Conservation (phyloP, 1,140 invertebrate species). For the Temnothorax longispinosus region DNA sequence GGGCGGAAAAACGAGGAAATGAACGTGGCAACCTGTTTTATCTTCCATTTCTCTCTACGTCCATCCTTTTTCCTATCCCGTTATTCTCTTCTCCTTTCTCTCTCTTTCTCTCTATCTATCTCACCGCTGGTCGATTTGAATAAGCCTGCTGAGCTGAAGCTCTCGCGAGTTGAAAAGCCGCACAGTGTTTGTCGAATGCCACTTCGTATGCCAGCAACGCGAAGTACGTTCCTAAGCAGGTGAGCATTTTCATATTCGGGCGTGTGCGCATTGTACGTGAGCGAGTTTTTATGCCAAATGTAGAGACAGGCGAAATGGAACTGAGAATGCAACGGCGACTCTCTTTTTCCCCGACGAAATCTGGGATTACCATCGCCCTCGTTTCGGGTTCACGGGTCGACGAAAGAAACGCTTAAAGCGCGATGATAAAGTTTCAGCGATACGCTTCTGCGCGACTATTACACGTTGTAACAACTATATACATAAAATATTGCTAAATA, state of each 20-base stretch:
- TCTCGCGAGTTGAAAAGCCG: conserved; percentile 75
- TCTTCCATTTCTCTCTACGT: conserved; percentile 26
- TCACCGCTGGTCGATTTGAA: conserved; percentile 74
- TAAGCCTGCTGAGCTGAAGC: conserved; percentile 74
- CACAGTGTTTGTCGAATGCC: conserved; percentile 78
- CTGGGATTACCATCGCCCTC: conserved; percentile 53
- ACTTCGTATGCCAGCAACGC: conserved; percentile 76
- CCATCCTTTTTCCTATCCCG: neutral
- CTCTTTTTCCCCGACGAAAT: conserved; percentile 40
- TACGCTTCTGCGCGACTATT: neutral
- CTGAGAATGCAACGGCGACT: conserved; percentile 27
- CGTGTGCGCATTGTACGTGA: conserved; percentile 47
- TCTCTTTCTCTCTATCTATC: neutral
- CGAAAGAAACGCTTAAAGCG: conserved; percentile 37
- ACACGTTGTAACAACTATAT: neutral
- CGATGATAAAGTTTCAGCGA: conserved; percentile 26
- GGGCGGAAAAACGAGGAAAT: conserved; percentile 53
- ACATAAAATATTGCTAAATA: conserved; percentile 7
- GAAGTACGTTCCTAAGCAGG: conserved; percentile 68
- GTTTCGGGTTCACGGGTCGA: conserved; percentile 16
- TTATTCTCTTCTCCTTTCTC: neutral
- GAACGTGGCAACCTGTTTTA: conserved; percentile 52
- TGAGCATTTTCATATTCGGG: conserved; percentile 68
- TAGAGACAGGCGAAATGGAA: conserved; percentile 44
- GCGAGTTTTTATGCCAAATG: conserved; percentile 42